Base-by-base conservation (phyloP, 2,113 vertebrate species). In the Puntigrus tetrazona region DNA sequence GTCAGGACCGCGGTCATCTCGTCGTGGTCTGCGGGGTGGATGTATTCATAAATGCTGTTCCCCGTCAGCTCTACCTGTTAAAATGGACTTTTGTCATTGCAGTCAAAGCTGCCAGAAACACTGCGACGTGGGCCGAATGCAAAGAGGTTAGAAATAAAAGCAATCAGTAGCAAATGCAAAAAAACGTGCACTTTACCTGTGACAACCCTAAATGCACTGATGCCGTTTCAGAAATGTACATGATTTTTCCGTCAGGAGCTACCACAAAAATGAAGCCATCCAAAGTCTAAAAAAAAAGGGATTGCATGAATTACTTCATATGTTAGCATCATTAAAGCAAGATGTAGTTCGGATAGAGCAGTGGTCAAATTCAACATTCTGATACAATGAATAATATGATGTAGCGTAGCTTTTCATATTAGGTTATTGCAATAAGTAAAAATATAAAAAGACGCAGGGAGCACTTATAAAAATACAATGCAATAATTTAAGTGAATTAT, bases 201-300 rank as follows among this genome's bases (percentile, higher is more conserved):
- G 98, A 99, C 91, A 99, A 94, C 81, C 97, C 98, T 93, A 99
- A 89, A 88, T 99, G 98, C 75, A 99, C 98, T 0, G 98, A 99
- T 1, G 98, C 98, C 0, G 98, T 99, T 91, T 99, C 98, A 0
- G 98, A 99, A 88, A 99, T 99, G 92, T 99, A 99, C 98, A 99
- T 99, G 87, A 99, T 99, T 92, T 99, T 99, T 38, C 98, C 98
- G 80, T 99, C 98, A 0, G 98, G 98, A 82, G 98, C 97, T n/a
- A 99, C 97, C 45, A 99, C 98, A 47, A 99, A 99, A 89, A 99
- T 97, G 91, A 99, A 99, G 86, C 98, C 98, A 18, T 99, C 98
- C 90, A 99, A 89, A 0, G 98, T 99, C 98, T 99, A 91, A 89
- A 65, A 86, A 83, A 91, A n/a, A n/a, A n/a, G n/a, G n/a, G n/a